Evolutionary conservation across 2,888 invertebrate genomes (phyloP), one percentile per base, ranked within the genome.

Genomic region (Drosophila fulvimacula): DNA sequence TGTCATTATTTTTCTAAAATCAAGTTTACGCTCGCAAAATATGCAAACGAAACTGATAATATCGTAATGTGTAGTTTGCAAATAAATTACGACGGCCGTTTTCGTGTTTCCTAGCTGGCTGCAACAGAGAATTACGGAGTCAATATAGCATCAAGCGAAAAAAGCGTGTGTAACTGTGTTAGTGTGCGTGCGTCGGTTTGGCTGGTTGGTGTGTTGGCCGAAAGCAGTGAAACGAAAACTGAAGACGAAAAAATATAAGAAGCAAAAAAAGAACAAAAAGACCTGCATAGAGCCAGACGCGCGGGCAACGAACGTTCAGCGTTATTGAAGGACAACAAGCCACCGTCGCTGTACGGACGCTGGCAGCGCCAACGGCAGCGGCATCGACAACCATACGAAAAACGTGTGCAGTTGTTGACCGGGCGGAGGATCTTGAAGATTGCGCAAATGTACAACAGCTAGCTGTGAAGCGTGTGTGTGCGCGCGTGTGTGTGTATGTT

Each of bases 141-240:
- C 41, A 56, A 48, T 27, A 48, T 27, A 79, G 30, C 59, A 70
- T 58, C 78, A 76, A 76, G 72, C 68, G 72, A 78, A 88, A 86
- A 88, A 77, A 88, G 69, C 76, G 79, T 74, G 83, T 86, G 71
- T 67, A 62, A 70, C 65, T 83, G 84, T 68, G 71, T 77, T 83
- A 76, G 83, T 88, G 87, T 79, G 81, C 69, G 76, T 82, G 79
- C 68, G 87, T 77, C 74, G 82, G 86, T 80, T 72, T 41, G 15
- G 52, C 66, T 27, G 64, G 42, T 58, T 76, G 76, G 76, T 76
- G 76, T 76, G 76, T 76, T 76, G 76, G 79, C 79, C 72, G 76
- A 79, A 77, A 76, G 63, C 73, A 77, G 66, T 62, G 52, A 76
- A 73, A 73, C 62, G 62, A 71, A 58, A 61, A 59, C 38, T 69